Evolutionary conservation across 2,888 invertebrate species (phyloP).

Genomic region (Diadegma fenestrale): DNA sequence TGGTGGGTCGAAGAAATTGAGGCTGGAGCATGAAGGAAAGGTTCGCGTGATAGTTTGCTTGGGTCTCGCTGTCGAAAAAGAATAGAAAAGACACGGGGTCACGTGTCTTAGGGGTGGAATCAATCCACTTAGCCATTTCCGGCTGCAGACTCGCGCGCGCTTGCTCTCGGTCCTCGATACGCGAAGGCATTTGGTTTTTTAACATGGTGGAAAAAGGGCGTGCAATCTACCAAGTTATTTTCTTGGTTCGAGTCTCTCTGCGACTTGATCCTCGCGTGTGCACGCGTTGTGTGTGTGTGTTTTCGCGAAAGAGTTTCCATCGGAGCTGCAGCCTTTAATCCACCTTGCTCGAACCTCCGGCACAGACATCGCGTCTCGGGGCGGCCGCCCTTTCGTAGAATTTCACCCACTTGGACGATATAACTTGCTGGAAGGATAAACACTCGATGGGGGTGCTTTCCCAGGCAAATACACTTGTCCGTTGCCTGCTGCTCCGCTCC

Average conservation of each 20-base stretch:
- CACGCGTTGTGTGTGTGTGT: conserved; percentile 25
- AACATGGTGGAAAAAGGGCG: not conserved
- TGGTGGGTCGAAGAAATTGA: conserved; percentile 41
- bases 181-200: not conserved
- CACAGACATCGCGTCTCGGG: not conserved
- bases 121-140: conserved; percentile 74
- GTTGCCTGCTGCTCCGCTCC: conserved; percentile 22
- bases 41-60: conserved; percentile 18
- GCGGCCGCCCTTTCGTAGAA: conserved; percentile 44
- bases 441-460: conserved; percentile 53
- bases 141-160: conserved; percentile 56
- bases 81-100: conserved; percentile 39
- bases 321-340: conserved; percentile 59
- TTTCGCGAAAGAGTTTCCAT: conserved; percentile 76
- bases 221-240: not conserved
- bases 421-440: conserved; percentile 63
- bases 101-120: conserved; percentile 69
- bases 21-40: conserved; percentile 19
- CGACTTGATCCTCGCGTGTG: not conserved
- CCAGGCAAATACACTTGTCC: conserved; percentile 66
- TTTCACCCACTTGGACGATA: conserved; percentile 19
- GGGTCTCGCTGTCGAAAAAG: conserved; percentile 17
- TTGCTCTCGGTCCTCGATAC: conserved; percentile 35
- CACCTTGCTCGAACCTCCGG: conserved; percentile 63
- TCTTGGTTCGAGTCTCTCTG: not conserved